Base-by-base conservation (phyloP, 2,113 vertebrate genomes). In the Toxotes chatareus region DNA sequence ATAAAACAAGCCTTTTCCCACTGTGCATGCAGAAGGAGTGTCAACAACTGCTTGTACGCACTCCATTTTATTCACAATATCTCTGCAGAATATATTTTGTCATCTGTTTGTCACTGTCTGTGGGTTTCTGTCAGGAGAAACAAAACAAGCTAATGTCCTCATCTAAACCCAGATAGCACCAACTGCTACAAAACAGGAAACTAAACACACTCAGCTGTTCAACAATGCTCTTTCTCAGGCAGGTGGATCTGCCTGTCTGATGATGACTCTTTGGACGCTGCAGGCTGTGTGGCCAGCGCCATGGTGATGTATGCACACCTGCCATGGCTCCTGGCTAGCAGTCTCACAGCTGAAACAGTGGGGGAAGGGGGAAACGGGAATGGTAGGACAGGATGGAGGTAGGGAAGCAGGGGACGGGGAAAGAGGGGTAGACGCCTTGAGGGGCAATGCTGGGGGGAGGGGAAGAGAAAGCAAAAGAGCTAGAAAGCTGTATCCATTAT, bases 401-500 rank as follows among this genome's bases (percentile, higher is more conserved):
- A 67, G 86, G 56, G 56, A 76, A 61, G 23, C 46, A 38, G 64
- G 79, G 60, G 49, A 65, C 34, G 27, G 57, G 78, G 82, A 38
- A 80, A 66, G 65, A 64, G 59, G 57, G 80, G 72, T 59, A 90
- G 82, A 89, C 72, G 83, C 86, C 84, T 86, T 74, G 19, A 80
- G 88, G 91, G 92, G 82, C 34, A 62, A 69, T 12, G 82, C 69
- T 82, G 73, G 92, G 86, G 85, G 72, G 56, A 67, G 67, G 83
- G 84, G 76, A 66, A 46, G 46, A 42, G 71, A 76, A 68, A 88
- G 90, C 82, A 92, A 91, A 90, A 86, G 81, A 91, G 87, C 84
- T 34, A 82, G 90, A 91, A 85, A 86, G 91, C 88, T 65, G 82
- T 83, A 94, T 95, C 83, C 75, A 95, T 96, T 96, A 95, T 95